Evolutionary conservation across 2,113 vertebrate genomes (phyloP).

Genomic region (Chaetodon trifascialis): DNA sequence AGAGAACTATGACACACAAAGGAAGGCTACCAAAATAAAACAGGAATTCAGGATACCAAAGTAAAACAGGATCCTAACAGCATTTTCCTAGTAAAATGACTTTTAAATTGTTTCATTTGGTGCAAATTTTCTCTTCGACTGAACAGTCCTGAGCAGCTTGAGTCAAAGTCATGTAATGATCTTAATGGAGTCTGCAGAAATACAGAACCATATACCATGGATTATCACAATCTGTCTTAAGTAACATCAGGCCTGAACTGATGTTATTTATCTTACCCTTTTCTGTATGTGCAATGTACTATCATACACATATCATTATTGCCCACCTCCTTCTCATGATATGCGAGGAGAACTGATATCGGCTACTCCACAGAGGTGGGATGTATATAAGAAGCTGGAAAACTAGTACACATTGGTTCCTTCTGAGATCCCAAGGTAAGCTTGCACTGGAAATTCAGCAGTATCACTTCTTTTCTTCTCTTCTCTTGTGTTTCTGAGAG

Average conservation of each 20-base stretch:
- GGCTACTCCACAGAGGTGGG: not conserved
- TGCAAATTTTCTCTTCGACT: not conserved
- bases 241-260: constrained; percentile 7
- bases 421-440: constrained; percentile 28
- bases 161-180: not conserved
- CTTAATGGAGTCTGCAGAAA: not conserved
- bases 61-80: no score
- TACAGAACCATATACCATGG: constrained; percentile 7
- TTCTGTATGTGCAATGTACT: constrained; percentile 7
- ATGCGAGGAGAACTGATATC: not conserved
- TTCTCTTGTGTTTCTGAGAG: not conserved
- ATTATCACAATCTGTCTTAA: constrained; percentile 17
- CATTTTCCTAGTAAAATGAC: not conserved
- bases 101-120: not conserved
- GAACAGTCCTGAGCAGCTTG: not conserved
- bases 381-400: constrained; percentile 31
- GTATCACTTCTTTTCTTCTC: not conserved
- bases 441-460: not conserved
- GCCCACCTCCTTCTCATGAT: not conserved
- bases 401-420: not conserved
- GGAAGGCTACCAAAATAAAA: no score
- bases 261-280: constrained; percentile 61
- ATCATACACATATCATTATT: not conserved
- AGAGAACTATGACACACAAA: no score
- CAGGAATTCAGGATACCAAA: no score